Percentiles rank a stretch among this genome's conserved stretches.
These are phyloP conservation scores for Osmoderma eremita DNA, from an alignment of 2,888 invertebrate species.

Conservation along the genomic window DNA sequence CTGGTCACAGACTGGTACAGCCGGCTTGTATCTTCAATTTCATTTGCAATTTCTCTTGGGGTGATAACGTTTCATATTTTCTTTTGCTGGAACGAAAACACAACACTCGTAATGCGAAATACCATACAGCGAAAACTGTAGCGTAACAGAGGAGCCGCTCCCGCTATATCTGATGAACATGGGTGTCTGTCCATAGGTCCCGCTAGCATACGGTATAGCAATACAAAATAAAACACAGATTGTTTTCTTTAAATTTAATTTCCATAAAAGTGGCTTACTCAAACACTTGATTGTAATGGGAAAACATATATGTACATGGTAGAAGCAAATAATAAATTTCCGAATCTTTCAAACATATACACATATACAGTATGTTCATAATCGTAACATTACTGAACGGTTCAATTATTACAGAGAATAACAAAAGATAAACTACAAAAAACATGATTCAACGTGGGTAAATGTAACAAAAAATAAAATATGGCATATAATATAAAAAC, in stretches of 20 bases:
- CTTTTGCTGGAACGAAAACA: no score
- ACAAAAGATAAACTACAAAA: slow-evolving; percentile 30
- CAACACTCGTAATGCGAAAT: no score
- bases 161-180: no score
- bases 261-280: slow-evolving; percentile 57
- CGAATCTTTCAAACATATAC: slow-evolving; percentile 48
- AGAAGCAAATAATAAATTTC: slow-evolving; percentile 50
- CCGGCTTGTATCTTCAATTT: no score
- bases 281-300: slow-evolving; percentile 57
- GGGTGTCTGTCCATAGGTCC: no score
- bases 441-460: slow-evolving; percentile 33
- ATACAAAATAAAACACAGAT: slow-evolving; percentile 33
- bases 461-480: slow-evolving; percentile 42
- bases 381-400: slow-evolving; percentile 32
- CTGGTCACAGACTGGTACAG: no score
- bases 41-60: no score
- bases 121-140: no score
- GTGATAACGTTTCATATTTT: no score
- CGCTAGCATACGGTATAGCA: background rate
- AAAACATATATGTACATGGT: slow-evolving; percentile 54
- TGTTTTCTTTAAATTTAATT: slow-evolving; percentile 50
- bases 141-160: no score
- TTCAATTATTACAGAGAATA: slow-evolving; percentile 24
- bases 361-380: slow-evolving; percentile 39
- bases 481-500: slow-evolving; percentile 37